These are phyloP conservation scores for Grammomys dolichurus DNA, from an alignment of 2,113 vertebrate genomes.

Conservation along the genomic window DNA sequence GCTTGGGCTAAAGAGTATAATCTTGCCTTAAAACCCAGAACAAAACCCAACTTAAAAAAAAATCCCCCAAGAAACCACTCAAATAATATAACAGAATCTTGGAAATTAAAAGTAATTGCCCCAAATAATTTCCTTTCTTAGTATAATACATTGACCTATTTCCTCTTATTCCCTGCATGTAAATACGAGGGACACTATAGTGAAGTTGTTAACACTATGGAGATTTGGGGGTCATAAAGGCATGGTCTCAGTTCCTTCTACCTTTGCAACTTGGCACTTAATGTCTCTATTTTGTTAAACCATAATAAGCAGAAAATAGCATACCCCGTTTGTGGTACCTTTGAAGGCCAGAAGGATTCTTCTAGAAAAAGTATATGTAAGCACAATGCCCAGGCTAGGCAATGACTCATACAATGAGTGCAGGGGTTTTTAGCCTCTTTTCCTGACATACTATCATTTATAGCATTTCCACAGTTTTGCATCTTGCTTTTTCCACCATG, in stretches of 20 bases:
- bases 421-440: not conserved
- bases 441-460: slow-evolving; percentile 26
- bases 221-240: not conserved
- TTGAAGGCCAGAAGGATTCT: not conserved
- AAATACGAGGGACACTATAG: not conserved
- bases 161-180: slow-evolving; percentile 4
- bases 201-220: slow-evolving; percentile 19
- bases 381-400: not conserved
- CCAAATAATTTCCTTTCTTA: slow-evolving; percentile 34
- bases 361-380: not conserved
- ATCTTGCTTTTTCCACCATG: slow-evolving; percentile 56
- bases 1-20: not conserved
- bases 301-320: slow-evolving; percentile 40
- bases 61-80: not conserved
- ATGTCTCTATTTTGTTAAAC: slow-evolving; percentile 31
- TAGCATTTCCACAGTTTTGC: not conserved
- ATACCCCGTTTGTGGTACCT: not conserved
- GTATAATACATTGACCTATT: slow-evolving; percentile 20
- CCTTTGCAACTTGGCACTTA: slow-evolving; percentile 40
- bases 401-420: slow-evolving; percentile 4
- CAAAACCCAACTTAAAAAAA: not conserved
- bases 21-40: not conserved
- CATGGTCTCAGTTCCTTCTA: slow-evolving; percentile 19
- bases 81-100: slow-evolving; percentile 1
- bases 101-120: slow-evolving; percentile 20